phyloP scores from a whole-genome alignment of 2,113 vertebrate genomes.

The Tringa solitaria region DNA sequence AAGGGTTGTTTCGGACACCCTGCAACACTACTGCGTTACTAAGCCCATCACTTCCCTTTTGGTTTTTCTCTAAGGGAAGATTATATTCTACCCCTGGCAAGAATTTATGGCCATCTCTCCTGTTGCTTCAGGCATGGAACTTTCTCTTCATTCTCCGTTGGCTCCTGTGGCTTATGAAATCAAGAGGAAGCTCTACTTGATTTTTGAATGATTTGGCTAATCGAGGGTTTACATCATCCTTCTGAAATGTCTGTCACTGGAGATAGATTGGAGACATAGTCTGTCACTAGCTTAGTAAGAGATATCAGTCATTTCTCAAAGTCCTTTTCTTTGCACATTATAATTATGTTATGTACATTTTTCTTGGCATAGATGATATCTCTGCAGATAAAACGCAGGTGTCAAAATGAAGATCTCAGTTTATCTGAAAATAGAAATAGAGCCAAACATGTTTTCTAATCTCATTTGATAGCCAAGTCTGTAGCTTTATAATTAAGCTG shows the following conservation, averaged over 20 bases:
- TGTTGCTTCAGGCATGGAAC: background rate
- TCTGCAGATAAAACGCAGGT: background rate
- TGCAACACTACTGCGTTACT: background rate
- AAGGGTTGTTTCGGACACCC: background rate
- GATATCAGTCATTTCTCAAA: background rate
- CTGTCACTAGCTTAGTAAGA: background rate
- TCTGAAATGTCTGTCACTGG: background rate
- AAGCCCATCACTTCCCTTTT: background rate
- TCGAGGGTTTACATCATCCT: fast-evolving
- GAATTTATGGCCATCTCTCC: background rate
- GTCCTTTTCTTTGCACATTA: background rate
- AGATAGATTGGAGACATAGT: background rate
- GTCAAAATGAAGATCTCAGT: background rate
- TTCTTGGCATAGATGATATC: background rate
- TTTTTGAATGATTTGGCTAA: background rate
- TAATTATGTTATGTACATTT: background rate
- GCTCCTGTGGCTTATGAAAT: background rate
- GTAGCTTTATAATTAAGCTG: background rate
- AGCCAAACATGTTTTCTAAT: background rate
- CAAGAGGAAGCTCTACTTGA: background rate
- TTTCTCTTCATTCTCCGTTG: background rate
- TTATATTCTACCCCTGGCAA: fast-evolving
- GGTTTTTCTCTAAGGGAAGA: background rate
- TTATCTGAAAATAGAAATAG: background rate
- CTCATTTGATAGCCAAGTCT: background rate